phyloP scores from a whole-genome alignment of 2,797 vertebrate genomes.

The Hafferia zeledoni region DNA sequence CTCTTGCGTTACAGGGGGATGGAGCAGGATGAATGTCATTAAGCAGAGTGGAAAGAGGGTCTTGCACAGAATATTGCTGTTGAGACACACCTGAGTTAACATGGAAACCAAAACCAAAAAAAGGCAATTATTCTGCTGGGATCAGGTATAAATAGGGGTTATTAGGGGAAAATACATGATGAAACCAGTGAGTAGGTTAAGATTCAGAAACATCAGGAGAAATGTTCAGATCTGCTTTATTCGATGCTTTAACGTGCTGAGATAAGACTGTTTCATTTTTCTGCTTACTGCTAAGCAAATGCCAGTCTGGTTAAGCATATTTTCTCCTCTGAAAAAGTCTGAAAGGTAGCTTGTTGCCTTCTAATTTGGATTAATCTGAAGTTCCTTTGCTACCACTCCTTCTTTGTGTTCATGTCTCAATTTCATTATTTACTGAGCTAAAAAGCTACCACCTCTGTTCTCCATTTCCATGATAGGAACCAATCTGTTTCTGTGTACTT shows the following conservation, averaged over 20 bases:
- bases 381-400: neutral
- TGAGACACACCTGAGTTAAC: neutral
- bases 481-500: neutral
- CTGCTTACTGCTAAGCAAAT: neutral
- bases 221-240: neutral
- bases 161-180: neutral
- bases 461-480: neutral
- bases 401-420: neutral
- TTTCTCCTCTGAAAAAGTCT: neutral
- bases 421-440: neutral
- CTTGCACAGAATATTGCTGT: neutral
- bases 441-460: neutral
- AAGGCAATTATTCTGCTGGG: neutral
- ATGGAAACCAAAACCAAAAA: neutral
- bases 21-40: neutral
- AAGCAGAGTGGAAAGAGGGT: neutral
- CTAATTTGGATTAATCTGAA: neutral
- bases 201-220: neutral
- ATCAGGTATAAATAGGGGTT: neutral
- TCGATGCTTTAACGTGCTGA: neutral
- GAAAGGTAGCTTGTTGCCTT: neutral
- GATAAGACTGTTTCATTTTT: neutral
- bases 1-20: neutral
- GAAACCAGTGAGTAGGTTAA: neutral
- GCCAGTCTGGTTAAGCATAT: neutral